Percentiles rank a stretch among this genome's conserved stretches.
phyloP scores from a whole-genome alignment of 2,113 vertebrate genomes.

The Ramphastos sulfuratus region DNA sequence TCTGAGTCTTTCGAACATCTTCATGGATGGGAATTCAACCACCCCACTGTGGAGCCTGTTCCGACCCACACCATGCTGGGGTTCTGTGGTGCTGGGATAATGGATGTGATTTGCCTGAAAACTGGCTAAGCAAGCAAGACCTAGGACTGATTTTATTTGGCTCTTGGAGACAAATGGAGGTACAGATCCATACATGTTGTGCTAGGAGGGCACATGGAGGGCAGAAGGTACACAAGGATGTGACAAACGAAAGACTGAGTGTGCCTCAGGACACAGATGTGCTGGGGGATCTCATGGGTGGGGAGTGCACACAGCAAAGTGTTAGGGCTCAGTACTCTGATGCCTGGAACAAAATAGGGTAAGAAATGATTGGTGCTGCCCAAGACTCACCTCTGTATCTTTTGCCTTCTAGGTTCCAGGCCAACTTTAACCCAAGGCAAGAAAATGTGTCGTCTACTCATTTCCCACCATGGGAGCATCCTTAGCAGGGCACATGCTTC shows the following conservation, averaged over 20 bases:
- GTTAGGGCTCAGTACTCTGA: neutral
- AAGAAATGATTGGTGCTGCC: neutral
- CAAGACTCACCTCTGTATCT: neutral
- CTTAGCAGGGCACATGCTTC: neutral
- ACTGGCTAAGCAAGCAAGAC: neutral
- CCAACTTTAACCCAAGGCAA: neutral
- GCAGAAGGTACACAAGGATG: neutral
- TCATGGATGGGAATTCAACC: too few species aligned
- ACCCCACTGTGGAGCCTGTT: too few species aligned
- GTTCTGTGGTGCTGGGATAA: neutral
- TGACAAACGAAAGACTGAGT: neutral
- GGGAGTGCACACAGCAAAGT: accelerated
- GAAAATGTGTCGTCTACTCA: neutral
- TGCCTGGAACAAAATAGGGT: neutral
- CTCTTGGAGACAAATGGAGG: neutral
- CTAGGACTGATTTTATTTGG: neutral
- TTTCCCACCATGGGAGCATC: neutral
- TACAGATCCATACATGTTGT: neutral
- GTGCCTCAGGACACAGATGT: neutral
- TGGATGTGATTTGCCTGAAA: neutral
- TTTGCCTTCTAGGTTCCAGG: neutral
- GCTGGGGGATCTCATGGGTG: neutral
- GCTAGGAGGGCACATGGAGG: neutral
- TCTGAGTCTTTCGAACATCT: too few species aligned
- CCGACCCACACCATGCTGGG: too few species aligned